A percentile compares a stretch with the other conserved stretches of the same genome.
phyloP scores from a whole-genome alignment of 2,797 vertebrate species.

The Eupleurogrammus muticus region DNA sequence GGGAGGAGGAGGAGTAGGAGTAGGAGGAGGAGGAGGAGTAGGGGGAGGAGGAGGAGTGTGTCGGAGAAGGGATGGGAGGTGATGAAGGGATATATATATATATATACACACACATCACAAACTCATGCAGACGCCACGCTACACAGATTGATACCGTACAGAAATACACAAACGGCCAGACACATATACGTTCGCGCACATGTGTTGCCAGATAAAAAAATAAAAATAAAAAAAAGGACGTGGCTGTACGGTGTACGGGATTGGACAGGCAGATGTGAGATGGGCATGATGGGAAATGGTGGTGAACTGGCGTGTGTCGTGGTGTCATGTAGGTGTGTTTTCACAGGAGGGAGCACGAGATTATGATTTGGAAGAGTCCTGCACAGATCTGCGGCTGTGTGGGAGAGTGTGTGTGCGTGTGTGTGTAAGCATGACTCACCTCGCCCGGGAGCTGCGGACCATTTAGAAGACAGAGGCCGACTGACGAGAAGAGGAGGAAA shows the following conservation, averaged over 20 bases:
- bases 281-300: conserved; percentile 61
- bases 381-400: neutral
- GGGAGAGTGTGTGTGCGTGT: conserved; percentile 11
- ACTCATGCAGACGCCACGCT: conserved; percentile 68
- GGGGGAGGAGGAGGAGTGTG: conserved; percentile 42
- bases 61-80: conserved; percentile 66
- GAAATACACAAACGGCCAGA: conserved; percentile 49
- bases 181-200: conserved; percentile 36
- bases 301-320: conserved; percentile 29
- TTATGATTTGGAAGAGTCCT: conserved; percentile 15
- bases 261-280: conserved; percentile 58
- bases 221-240: conserved; percentile 33
- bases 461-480: conserved; percentile 92
- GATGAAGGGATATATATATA: conserved; percentile 66
- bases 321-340: conserved; percentile 25
- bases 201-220: conserved; percentile 49
- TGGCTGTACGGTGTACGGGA: conserved; percentile 34
- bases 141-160: conserved; percentile 58
- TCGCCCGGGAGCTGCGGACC: conserved; percentile 92
- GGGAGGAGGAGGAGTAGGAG: conserved; percentile 61
- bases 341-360: conserved; percentile 25
- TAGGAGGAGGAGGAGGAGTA: conserved; percentile 43
- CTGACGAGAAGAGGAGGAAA: conserved; percentile 71
- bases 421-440: conserved; percentile 78
- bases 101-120: conserved; percentile 50